Percentiles rank a stretch among this genome's conserved stretches.
These are phyloP conservation scores for Eremobia ochroleuca DNA, from an alignment of 2,888 invertebrate genomes.

Conservation along the genomic window DNA sequence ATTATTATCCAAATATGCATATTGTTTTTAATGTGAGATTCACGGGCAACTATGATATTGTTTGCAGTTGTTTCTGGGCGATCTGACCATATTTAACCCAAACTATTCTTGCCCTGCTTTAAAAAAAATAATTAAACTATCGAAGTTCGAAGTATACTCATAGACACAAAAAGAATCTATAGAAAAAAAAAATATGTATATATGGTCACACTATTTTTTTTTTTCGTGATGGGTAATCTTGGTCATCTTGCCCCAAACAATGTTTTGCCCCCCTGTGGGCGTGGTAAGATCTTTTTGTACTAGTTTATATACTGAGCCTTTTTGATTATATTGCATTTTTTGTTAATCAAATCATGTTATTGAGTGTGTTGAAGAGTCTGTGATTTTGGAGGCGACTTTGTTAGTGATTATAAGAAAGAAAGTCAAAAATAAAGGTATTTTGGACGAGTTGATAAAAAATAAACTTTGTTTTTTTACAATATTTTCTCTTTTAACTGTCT, in stretches of 20 bases:
- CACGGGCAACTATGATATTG: slow-evolving; percentile 46
- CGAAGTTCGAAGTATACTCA: slow-evolving; percentile 10
- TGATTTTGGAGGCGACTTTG: slow-evolving; percentile 18
- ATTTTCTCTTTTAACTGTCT: slow-evolving; percentile 3
- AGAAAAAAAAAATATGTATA: slow-evolving; percentile 5
- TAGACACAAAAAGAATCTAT: slow-evolving; percentile 1
- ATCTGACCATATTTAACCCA: slow-evolving; percentile 51
- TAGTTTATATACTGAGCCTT: slow-evolving; percentile 74
- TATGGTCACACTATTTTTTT: slow-evolving; percentile 1
- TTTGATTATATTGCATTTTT: slow-evolving; percentile 79
- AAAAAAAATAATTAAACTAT: slow-evolving; percentile 17
- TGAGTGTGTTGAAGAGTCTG: slow-evolving; percentile 56
- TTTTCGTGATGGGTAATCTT: slow-evolving; percentile 21
- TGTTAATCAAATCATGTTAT: slow-evolving; percentile 82
- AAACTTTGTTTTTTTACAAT: background rate
- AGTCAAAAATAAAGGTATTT: background rate
- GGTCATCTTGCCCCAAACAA: slow-evolving; percentile 60
- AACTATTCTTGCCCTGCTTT: slow-evolving; percentile 51
- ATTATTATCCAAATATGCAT: slow-evolving; percentile 34
- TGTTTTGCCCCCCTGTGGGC: slow-evolving; percentile 44
- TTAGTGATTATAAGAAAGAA: slow-evolving; percentile 30
- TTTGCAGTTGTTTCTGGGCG: slow-evolving; percentile 50
- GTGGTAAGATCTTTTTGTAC: slow-evolving; percentile 70
- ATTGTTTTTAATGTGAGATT: slow-evolving; percentile 44
- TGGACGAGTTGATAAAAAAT: background rate